Evolutionary conservation across 2,113 vertebrate species (phyloP), one percentile per base, ranked within the genome.

Genomic region (Ammodytes marinus): DNA sequence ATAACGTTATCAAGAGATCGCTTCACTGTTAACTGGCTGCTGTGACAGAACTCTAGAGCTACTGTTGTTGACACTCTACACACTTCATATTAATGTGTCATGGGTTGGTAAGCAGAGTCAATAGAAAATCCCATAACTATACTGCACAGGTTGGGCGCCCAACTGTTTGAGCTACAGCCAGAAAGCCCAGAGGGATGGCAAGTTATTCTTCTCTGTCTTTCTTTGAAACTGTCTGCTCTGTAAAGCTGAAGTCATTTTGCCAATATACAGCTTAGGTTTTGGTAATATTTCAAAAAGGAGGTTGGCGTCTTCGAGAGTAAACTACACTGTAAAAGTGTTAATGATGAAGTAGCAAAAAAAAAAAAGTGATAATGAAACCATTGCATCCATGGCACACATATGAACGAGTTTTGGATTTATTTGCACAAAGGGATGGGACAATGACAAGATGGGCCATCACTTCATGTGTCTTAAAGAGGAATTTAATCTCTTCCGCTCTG

Each of bases 11-110:
- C 27, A 57, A 37, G 19, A 3, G 8, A 42, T 8, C 11, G 7
- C 17, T 68, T 65, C 11, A 53, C 43, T 46, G n/a, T 11, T 19
- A 37, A 9, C 6, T 46, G 2, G 46, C 57, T 46, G 13, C 49
- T 42, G 55, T 54, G 19, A 12, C 40, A 37, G 43, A 39, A 17
- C 6, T 69, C 64, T 42, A 39, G 27, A 27, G 49, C 4, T 35
- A 5, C 6, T 15, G 40, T 27, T 79, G 77, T 70, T 70, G 57
- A 65, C 69, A 64, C 37, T 66, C 5, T 46, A 61, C 9, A 74
- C 47, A 59, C 10, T 71, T 58, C 11, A 40, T 50, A 72, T 69
- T 59, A 63, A 69, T 60, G 12, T 40, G 59, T 64, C 27, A 79
- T n/a, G 4, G 42, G 5, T 27, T 40, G 7, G 17, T 70, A 27